Evolutionary conservation across 2,797 vertebrate species (phyloP).

Genomic region (Leptatherina wallacei): DNA sequence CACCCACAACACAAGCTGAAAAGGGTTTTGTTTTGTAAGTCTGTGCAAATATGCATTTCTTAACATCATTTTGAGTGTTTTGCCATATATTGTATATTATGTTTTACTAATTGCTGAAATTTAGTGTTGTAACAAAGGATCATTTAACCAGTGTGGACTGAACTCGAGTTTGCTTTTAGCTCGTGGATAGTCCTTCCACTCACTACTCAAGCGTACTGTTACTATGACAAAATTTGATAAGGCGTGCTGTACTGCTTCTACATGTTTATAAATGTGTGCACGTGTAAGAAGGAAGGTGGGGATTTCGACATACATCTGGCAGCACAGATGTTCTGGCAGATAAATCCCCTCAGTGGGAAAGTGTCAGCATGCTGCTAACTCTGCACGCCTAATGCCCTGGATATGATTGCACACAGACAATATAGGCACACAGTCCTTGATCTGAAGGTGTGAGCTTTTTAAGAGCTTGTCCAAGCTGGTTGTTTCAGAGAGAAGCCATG

Average conservation of each 20-base stretch:
- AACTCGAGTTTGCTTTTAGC: slow-evolving; percentile 8
- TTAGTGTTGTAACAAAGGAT: background rate
- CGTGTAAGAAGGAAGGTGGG: slow-evolving; percentile 11
- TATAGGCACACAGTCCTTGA: slow-evolving; percentile 24
- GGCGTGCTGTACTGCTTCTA: slow-evolving; percentile 18
- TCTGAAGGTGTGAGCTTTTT: slow-evolving; percentile 6
- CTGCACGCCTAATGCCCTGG: slow-evolving; percentile 29
- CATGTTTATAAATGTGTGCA: slow-evolving; percentile 30
- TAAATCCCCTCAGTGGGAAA: slow-evolving; percentile 51
- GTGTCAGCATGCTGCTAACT: slow-evolving; percentile 55
- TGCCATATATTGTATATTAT: background rate
- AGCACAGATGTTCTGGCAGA: slow-evolving; percentile 65
- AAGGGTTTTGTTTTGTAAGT: background rate
- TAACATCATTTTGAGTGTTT: background rate
- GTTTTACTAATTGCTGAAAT: background rate
- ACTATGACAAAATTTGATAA: slow-evolving; percentile 19
- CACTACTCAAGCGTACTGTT: slow-evolving; percentile 13
- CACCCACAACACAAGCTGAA: background rate
- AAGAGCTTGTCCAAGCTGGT: slow-evolving; percentile 19
- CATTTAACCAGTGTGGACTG: slow-evolving; percentile 11
- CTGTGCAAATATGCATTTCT: background rate
- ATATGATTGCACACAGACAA: slow-evolving; percentile 25
- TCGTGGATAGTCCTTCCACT: slow-evolving; percentile 7
- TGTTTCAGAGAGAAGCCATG: slow-evolving; percentile 26
- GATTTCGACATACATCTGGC: slow-evolving; percentile 67